Base-by-base conservation (phyloP, 1,140 invertebrate species). In the Schmidtea mediterranea region DNA sequence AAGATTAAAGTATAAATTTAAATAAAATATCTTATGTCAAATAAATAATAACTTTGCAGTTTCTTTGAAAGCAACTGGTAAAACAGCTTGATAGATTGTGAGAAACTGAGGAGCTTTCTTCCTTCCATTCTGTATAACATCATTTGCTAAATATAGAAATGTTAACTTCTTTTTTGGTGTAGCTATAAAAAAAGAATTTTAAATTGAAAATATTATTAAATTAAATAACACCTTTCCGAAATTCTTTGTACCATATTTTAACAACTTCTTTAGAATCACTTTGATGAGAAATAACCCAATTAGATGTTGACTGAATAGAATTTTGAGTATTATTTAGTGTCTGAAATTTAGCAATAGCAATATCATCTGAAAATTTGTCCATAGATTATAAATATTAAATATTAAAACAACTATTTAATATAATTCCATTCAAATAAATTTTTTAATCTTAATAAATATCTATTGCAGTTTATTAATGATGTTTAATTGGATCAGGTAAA, bases 41-140 rank as follows among this genome's bases (percentile, higher is more conserved):
- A 3, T 41, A 2, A 52, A 45, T 16, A 46, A 51, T 53, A 58
- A 63, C 61, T 59, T 63, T 41, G 54, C 52, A 24, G 57, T 55
- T 43, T 54, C 48, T 37, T 52, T 55, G 51, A 59, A 59, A 1
- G 62, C 66, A 38, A 64, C 60, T n/a, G 57, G 55, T 21, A 69
- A 46, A 43, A 65, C 60, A 8, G 56, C 50, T 9, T 54, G 58
- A 57, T 68, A 70, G 36, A 62, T 59, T 63, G 78, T 79, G 10
- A 79, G 77, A 71, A 84, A 95, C 65, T 95, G 86, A 5, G 82
- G 82, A 0, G 83, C 84, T 66, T 94, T 95, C 59, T 90, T 92
- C 59, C 82, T 83, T 59, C 84, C 84, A 59, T 95, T 94, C 63
- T 95, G 89, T 53, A 94, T 87, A 21, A 95, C 83, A 73, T 97